Base-by-base conservation (phyloP, 1,140 invertebrate species). In the Whitmania pigra region DNA sequence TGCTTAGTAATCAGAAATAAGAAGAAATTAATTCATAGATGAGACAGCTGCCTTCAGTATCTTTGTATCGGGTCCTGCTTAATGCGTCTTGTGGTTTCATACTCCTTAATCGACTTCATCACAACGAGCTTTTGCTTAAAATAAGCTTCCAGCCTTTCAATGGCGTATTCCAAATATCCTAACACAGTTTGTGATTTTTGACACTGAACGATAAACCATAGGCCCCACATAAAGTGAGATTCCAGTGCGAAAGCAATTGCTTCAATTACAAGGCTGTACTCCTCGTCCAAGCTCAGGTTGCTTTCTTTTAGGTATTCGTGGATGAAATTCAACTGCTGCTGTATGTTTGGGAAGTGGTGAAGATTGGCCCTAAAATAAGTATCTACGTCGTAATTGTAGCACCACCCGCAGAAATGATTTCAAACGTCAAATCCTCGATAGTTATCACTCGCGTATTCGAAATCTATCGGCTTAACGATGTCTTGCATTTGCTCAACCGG, bases 351-450 rank as follows among this genome's bases (percentile, higher is more conserved):
- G 78, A 87, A 90, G 75, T 88, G 85, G 29, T 87, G 85, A 5
- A 73, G 27, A 3, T 27, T 55, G 15, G 73, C 69, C 5, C 55
- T 29, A 36, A 40, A 74, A 54, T 74, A 74, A 63, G 89, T 85
- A 0, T 86, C 80, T 69, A 87, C 86, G 0, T 87, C 90, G 80
- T 98, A 97, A 78, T 96, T 90, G 80, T 91, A 94, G 11, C 87
- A 87, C 92, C 93, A 97, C 82, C 97, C 94, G 74, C 91, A 86
- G 80, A 97, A 95, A 79, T 97, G 94, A 83, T 97, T 97, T 4
- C 92, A 94, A 71, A 98, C 83, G 82, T 97, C 94, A 84, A 94
- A 97, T 0, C 89, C 92, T 74, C 79, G 83, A 80, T 93, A 92
- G 80, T 94, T 94, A 81, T 94, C 94, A 0, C 91, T 90, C 79